phyloP scores from a whole-genome alignment of 2,888 invertebrate species.

The Entomobrya proxima region DNA sequence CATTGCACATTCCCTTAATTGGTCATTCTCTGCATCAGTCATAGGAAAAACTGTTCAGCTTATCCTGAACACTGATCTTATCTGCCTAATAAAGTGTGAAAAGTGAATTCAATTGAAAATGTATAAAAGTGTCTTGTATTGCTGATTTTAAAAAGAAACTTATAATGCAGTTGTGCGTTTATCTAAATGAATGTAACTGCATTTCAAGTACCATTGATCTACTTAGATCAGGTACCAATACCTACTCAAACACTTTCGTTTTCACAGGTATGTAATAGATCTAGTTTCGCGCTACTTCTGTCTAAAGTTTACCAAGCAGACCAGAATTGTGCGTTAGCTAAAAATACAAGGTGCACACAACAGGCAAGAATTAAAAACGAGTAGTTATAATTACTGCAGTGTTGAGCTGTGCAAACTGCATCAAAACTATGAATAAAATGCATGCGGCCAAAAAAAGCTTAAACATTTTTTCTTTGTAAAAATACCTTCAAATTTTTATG shows the following conservation, averaged over 20 bases:
- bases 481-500: background rate
- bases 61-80: slow-evolving; percentile 17
- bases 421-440: background rate
- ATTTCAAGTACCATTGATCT: background rate
- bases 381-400: no score
- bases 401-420: no score
- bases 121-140: background rate
- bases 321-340: no score
- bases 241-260: slow-evolving; percentile 5
- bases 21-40: slow-evolving; percentile 18
- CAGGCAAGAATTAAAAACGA: no score
- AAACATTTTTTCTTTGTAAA: background rate
- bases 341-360: no score
- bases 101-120: slow-evolving; percentile 5
- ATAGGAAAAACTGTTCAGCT: slow-evolving; percentile 41
- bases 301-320: background rate
- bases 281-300: background rate
- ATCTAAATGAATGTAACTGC: background rate
- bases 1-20: slow-evolving; percentile 31
- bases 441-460: no score
- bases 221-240: background rate
- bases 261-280: background rate
- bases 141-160: background rate
- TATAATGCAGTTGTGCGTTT: background rate
- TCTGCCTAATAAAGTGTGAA: slow-evolving; percentile 41